These are phyloP conservation scores for Aurelia sp. DNA, from an alignment of 30 jellyfish, hydroid and myxozoan species.

Conservation along the genomic window DNA sequence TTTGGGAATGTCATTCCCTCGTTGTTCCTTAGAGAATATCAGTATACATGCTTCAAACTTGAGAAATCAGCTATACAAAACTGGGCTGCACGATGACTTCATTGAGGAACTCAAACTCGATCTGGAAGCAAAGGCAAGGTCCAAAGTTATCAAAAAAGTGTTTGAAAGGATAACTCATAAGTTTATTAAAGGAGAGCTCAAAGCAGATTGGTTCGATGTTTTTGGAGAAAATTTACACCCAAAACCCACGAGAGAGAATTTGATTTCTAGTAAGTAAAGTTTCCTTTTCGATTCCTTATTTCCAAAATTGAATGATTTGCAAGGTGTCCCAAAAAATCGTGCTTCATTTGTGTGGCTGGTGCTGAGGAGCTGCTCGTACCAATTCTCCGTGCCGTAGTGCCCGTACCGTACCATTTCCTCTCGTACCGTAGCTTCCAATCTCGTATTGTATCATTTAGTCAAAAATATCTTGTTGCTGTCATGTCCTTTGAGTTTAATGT, in stretches of 20 bases:
- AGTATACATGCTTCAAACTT: not conserved
- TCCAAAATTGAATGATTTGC: too few relatives aligned
- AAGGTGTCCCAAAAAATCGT: too few relatives aligned
- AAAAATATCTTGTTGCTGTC: too few relatives aligned
- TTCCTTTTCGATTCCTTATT: not conserved
- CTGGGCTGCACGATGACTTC: constrained; percentile 16
- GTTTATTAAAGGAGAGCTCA: not conserved
- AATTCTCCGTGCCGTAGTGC: too few relatives aligned
- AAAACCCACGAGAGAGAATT: not conserved
- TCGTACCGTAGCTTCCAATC: too few relatives aligned
- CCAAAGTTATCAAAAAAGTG: not conserved
- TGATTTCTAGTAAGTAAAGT: not conserved
- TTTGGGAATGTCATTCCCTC: constrained; percentile 12
- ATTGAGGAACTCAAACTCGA: constrained; percentile 25
- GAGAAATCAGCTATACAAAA: constrained; percentile 15
- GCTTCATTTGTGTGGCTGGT: too few relatives aligned
- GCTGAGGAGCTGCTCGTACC: too few relatives aligned
- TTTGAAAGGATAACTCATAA: constrained; percentile 1
- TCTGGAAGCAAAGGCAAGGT: not conserved
- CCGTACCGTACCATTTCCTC: too few relatives aligned
- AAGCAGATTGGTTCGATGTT: constrained; percentile 20
- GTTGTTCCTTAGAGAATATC: constrained; percentile 9
- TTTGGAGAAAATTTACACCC: constrained; percentile 19
- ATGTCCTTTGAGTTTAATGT: too few relatives aligned
- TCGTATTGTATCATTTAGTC: too few relatives aligned